phyloP scores from a whole-genome alignment of 2,888 invertebrate genomes.

The Podabrus alpinus region DNA sequence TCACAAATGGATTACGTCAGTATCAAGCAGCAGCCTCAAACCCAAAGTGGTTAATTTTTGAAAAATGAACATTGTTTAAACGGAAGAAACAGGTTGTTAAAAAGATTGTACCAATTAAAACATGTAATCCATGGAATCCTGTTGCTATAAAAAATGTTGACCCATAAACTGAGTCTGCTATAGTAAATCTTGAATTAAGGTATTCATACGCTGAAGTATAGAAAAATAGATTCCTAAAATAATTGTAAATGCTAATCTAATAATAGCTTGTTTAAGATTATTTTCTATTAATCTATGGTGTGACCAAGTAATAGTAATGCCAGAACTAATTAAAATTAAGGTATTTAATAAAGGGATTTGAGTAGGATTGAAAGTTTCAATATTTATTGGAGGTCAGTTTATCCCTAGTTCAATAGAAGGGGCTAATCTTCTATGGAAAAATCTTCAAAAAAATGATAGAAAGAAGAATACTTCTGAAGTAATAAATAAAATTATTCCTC shows the following conservation, averaged over 20 bases:
- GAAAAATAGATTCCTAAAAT: slow-evolving; percentile 69
- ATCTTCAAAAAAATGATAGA: slow-evolving; percentile 64
- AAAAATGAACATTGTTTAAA: slow-evolving; percentile 58
- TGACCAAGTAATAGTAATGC: slow-evolving; percentile 69
- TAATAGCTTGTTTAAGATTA: slow-evolving; percentile 55
- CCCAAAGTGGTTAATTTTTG: slow-evolving; percentile 63
- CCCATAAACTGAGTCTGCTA: slow-evolving; percentile 68
- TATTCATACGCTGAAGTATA: slow-evolving; percentile 71
- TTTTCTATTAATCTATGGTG: slow-evolving; percentile 62
- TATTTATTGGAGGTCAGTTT: slow-evolving; percentile 67
- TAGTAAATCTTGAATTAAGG: slow-evolving; percentile 63
- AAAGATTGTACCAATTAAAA: slow-evolving; percentile 66
- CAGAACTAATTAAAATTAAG: slow-evolving; percentile 71
- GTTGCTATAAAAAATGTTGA: slow-evolving; percentile 74
- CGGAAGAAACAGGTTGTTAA: slow-evolving; percentile 60
- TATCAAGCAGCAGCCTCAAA: slow-evolving; percentile 71
- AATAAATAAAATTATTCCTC: slow-evolving; percentile 77
- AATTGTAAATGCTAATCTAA: slow-evolving; percentile 60
- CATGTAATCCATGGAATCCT: slow-evolving; percentile 77
- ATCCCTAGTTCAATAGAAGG: slow-evolving; percentile 63
- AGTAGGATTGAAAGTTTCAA: slow-evolving; percentile 68
- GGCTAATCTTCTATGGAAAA: slow-evolving; percentile 62
- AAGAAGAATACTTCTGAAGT: slow-evolving; percentile 70
- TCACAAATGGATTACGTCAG: no score
- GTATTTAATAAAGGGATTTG: slow-evolving; percentile 76